These are phyloP conservation scores for Dasysyrphus tricinctus DNA, from an alignment of 2,888 invertebrate species.

Conservation along the genomic window DNA sequence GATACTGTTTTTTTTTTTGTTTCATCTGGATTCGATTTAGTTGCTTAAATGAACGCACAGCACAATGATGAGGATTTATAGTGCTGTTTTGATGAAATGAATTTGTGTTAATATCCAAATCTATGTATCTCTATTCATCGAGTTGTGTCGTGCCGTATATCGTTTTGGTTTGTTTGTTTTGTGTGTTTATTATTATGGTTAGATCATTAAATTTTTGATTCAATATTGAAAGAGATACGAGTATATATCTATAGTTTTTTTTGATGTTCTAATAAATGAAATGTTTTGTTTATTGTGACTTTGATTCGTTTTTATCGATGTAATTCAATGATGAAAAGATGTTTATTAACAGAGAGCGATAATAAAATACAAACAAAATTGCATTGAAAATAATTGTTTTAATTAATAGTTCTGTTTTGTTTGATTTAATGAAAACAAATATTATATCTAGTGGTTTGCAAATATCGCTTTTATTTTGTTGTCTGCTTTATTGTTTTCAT, in stretches of 20 bases:
- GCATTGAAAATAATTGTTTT: background rate
- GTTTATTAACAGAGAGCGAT: background rate
- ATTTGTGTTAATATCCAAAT: conserved; percentile 14
- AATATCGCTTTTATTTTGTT: no score
- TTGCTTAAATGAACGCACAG: conserved; percentile 27
- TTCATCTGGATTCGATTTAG: conserved; percentile 71
- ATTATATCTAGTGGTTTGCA: no score
- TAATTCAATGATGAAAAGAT: conserved; percentile 40
- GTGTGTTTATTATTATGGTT: conserved; percentile 73
- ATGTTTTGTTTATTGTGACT: conserved; percentile 32
- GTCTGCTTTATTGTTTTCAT: no score
- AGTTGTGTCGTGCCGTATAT: background rate
- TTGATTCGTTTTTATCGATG: conserved; percentile 41
- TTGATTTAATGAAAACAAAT: background rate
- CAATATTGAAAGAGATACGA: conserved; percentile 59
- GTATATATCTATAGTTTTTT: background rate
- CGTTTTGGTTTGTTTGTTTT: conserved; percentile 57
- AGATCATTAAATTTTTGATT: conserved; percentile 69
- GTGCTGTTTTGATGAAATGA: conserved; percentile 22
- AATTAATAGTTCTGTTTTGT: conserved; percentile 7
- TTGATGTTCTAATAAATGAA: conserved; percentile 35
- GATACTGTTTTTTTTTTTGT: conserved; percentile 8
- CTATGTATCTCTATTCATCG: conserved; percentile 1
- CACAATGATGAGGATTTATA: conserved; percentile 18
- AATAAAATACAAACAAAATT: background rate